phyloP scores from a whole-genome alignment of 2,888 invertebrate genomes.

The Arenicola marina region DNA sequence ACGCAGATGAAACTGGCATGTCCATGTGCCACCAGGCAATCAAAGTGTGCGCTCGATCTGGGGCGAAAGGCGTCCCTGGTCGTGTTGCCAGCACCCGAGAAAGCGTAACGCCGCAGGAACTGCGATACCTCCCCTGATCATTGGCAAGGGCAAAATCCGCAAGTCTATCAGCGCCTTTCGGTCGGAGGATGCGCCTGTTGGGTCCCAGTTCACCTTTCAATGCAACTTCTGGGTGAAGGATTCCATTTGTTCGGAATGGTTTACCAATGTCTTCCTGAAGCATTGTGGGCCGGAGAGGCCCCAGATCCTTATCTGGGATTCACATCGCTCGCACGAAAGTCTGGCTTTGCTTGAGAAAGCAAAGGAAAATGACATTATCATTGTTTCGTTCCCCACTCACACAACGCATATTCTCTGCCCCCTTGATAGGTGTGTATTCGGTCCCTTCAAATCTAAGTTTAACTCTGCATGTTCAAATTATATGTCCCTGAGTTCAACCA shows the following conservation, averaged over 20 bases:
- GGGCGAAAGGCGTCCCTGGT: background rate
- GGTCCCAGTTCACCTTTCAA: constrained; percentile 30
- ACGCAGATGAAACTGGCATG: background rate
- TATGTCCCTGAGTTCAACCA: background rate
- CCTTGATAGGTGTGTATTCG: constrained; percentile 12
- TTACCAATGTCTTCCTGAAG: constrained; percentile 30
- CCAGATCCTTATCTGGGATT: constrained; percentile 37
- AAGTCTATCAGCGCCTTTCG: background rate
- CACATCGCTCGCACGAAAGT: constrained; percentile 34
- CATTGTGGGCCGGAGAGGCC: constrained; percentile 37
- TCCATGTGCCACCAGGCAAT: background rate
- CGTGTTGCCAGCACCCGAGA: background rate
- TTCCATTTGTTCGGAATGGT: constrained; percentile 35
- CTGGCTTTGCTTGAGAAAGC: constrained; percentile 30
- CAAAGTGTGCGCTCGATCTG: background rate
- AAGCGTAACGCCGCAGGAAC: constrained; percentile 1
- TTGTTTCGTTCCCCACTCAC: constrained; percentile 18
- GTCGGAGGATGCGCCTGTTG: constrained; percentile 15
- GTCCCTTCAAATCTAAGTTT: constrained; percentile 12
- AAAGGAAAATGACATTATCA: constrained; percentile 18
- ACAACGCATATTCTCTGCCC: constrained; percentile 19
- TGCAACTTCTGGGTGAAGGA: constrained; percentile 37
- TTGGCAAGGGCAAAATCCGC: background rate
- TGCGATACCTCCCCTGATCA: background rate
- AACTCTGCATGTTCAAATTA: constrained; percentile 8